Percentiles rank a stretch among this genome's conserved stretches.
These are phyloP conservation scores for Xylophagus ater DNA, from an alignment of 2,888 invertebrate genomes.

Conservation along the genomic window DNA sequence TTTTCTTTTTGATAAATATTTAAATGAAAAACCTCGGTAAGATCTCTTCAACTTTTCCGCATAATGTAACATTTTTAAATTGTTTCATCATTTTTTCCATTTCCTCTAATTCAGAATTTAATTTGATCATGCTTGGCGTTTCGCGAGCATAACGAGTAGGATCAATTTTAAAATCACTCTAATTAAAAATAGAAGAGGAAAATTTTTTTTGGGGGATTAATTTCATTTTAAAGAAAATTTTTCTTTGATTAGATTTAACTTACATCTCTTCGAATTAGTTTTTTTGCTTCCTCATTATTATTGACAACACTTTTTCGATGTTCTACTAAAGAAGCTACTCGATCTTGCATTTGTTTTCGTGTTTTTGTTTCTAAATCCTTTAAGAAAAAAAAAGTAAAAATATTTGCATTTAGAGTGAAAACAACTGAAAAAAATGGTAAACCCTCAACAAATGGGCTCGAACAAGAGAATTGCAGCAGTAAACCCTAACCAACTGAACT, in stretches of 20 bases:
- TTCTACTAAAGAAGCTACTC: slow-evolving; percentile 25
- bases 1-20: not conserved
- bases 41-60: no score
- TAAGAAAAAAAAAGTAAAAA: slow-evolving; percentile 2
- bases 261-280: slow-evolving; percentile 19
- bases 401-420: no score
- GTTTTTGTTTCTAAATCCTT: slow-evolving; percentile 27
- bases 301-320: slow-evolving; percentile 20
- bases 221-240: not conserved
- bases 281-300: slow-evolving; percentile 15
- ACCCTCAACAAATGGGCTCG: no score
- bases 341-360: slow-evolving; percentile 25
- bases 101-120: slow-evolving; percentile 28
- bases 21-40: no score
- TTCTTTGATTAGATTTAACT: slow-evolving; percentile 4
- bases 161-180: slow-evolving; percentile 20
- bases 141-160: slow-evolving; percentile 33
- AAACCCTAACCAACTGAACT: no score
- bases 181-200: slow-evolving; percentile 11
- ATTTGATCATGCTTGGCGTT: slow-evolving; percentile 32
- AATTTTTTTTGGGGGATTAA: not conserved
- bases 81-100: slow-evolving; percentile 31
- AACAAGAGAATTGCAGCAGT: no score
- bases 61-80: slow-evolving; percentile 33
- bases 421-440: not conserved